Conservation (phyloP, 2,888 invertebrate genomes). For the Drosophila trichaetosa region DNA sequence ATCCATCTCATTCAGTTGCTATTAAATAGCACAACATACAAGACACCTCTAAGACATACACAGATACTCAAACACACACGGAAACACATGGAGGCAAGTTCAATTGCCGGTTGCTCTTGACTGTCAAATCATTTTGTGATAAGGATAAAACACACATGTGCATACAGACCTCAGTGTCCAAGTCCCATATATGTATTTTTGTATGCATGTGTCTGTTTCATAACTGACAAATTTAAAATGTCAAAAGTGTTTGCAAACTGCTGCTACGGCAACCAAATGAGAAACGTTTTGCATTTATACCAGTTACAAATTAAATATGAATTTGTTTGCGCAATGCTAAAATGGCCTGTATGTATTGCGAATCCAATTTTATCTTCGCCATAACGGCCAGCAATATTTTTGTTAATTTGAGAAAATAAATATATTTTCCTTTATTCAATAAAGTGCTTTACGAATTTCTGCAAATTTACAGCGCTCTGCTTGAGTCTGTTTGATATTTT, state of each 20-base stretch:
- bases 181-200: slow-evolving; percentile 7
- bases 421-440: neutral
- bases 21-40: slow-evolving; percentile 50
- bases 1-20: slow-evolving; percentile 25
- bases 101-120: slow-evolving; percentile 66
- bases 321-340: slow-evolving; percentile 36
- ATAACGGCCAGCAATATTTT: slow-evolving; percentile 3
- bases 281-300: slow-evolving; percentile 49
- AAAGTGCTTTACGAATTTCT: slow-evolving; percentile 5
- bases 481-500: slow-evolving; percentile 7
- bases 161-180: slow-evolving; percentile 38
- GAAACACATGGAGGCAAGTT: slow-evolving; percentile 34
- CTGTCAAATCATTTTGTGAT: slow-evolving; percentile 75
- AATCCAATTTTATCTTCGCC: neutral
- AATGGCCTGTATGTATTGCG: slow-evolving; percentile 1
- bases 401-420: neutral
- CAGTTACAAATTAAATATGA: slow-evolving; percentile 51
- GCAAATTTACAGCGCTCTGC: slow-evolving; percentile 4
- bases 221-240: slow-evolving; percentile 78
- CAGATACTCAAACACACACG: slow-evolving; percentile 2
- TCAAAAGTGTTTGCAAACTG: slow-evolving; percentile 64
- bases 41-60: slow-evolving; percentile 12
- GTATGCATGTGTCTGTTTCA: slow-evolving; percentile 47
- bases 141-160: slow-evolving; percentile 59
- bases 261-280: slow-evolving; percentile 63